Evolutionary conservation across 2,797 vertebrate genomes (phyloP).

Genomic region (Menidia menidia): DNA sequence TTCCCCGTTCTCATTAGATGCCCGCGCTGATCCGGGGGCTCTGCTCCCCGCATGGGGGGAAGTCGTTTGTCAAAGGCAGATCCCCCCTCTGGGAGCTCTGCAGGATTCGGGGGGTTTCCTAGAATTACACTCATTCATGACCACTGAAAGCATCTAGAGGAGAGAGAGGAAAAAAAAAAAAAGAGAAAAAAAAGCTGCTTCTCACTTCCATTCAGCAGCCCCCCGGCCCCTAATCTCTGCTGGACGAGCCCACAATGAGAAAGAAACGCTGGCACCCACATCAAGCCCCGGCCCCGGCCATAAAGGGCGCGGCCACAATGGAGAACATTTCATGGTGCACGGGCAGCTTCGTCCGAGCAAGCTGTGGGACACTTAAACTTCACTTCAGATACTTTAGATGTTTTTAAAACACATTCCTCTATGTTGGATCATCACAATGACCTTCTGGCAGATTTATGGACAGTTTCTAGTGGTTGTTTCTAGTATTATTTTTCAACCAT

Average conservation of each 20-base stretch:
- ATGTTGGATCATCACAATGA: conserved; percentile 1
- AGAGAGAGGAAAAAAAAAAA: conserved; percentile 34
- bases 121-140: conserved; percentile 80
- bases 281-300: conserved; percentile 53
- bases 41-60: conserved; percentile 50
- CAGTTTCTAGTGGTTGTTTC: too few relatives aligned
- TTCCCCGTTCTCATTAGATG: conserved; percentile 55
- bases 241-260: conserved; percentile 65
- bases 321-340: conserved; percentile 61
- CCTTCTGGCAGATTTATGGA: conserved; percentile 8
- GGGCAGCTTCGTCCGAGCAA: conserved; percentile 35
- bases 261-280: conserved; percentile 64
- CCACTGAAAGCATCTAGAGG: conserved; percentile 67
- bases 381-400: conserved; percentile 28
- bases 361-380: conserved; percentile 29
- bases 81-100: conserved; percentile 68
- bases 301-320: conserved; percentile 60
- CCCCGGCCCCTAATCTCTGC: conserved; percentile 75
- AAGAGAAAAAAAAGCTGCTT: conserved; percentile 56
- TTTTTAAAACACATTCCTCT: conserved; percentile 26
- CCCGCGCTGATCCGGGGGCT: conserved; percentile 51
- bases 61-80: conserved; percentile 76
- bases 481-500: too few relatives aligned
- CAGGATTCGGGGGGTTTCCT: conserved; percentile 79
- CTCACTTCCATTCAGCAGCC: conserved; percentile 68